Evolutionary conservation across 2,797 vertebrate genomes (phyloP).

Genomic region (Pachyuromys duprasi): DNA sequence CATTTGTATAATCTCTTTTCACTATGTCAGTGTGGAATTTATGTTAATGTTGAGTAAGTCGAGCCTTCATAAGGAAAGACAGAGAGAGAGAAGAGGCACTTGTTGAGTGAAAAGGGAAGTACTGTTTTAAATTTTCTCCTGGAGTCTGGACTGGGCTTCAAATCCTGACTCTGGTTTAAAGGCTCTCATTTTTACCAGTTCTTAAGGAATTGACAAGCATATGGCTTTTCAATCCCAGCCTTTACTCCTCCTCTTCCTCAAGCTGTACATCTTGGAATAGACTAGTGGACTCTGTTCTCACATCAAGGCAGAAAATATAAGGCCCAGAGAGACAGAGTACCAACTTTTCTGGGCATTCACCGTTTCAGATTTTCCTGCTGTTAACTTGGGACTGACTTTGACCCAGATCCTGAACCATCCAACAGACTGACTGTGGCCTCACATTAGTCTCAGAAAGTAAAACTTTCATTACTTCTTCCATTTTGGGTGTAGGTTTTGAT

Average conservation of each 20-base stretch:
- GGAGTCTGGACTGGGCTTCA: slow-evolving; percentile 7
- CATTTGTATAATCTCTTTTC: slow-evolving; percentile 58
- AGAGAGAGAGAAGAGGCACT: background rate
- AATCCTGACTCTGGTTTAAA: slow-evolving; percentile 31
- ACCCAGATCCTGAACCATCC: background rate
- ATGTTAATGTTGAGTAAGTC: slow-evolving; percentile 58
- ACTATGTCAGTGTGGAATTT: slow-evolving; percentile 47
- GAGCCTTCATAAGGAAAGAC: slow-evolving; percentile 6
- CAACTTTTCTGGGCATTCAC: background rate
- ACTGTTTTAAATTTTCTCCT: slow-evolving; percentile 19
- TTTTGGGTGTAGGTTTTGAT: background rate
- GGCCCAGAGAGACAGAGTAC: background rate
- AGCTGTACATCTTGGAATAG: background rate
- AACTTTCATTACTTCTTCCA: background rate
- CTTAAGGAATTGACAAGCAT: background rate
- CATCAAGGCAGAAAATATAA: background rate
- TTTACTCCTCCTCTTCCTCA: background rate
- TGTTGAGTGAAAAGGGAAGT: background rate
- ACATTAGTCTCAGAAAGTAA: background rate
- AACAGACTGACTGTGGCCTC: background rate
- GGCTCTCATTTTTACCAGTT: background rate
- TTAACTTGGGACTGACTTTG: background rate
- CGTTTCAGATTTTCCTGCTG: background rate
- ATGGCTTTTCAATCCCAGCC: slow-evolving; percentile 13
- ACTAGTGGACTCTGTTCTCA: slow-evolving; percentile 29